Percentiles rank a stretch among this genome's conserved stretches.
Conservation (phyloP, 2,888 invertebrate genomes). For the Caenorhabditis macrosperma region DNA sequence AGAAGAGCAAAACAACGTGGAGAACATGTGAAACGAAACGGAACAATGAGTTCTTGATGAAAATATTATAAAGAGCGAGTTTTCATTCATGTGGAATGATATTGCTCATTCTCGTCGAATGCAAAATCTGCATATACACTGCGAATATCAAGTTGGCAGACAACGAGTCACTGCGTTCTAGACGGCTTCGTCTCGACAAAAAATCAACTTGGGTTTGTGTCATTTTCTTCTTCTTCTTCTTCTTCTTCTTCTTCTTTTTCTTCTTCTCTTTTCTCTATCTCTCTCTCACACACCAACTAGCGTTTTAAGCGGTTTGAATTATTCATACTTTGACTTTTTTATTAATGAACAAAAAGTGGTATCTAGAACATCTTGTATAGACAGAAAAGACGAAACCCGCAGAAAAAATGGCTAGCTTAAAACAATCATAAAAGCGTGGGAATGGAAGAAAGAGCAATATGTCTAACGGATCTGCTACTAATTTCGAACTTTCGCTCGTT, state of each 20-base stretch:
- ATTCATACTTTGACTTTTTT: constrained; percentile 14
- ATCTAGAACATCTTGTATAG: constrained; percentile 26
- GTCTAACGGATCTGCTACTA: constrained; percentile 52
- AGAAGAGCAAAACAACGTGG: constrained; percentile 8
- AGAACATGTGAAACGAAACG: not conserved
- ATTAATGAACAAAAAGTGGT: constrained; percentile 17
- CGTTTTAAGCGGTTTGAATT: not conserved
- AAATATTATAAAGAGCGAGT: constrained; percentile 3
- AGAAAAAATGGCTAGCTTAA: constrained; percentile 37
- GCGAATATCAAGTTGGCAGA: constrained; percentile 3
- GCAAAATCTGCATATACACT: not conserved
- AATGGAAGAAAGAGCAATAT: constrained; percentile 28
- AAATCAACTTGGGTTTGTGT: constrained; percentile 1
- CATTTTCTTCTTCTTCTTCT: not conserved
- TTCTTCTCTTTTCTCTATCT: not conserved
- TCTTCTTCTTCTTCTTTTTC: not conserved
- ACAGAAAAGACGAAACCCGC: constrained; percentile 40
- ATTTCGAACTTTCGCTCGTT: constrained; percentile 36
- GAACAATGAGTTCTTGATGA: constrained; percentile 27
- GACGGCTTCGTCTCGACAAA: not conserved
- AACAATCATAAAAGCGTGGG: constrained; percentile 41
- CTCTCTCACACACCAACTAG: no score
- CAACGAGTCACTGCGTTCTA: not conserved
- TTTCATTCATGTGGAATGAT: constrained; percentile 41
- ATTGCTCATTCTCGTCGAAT: constrained; percentile 12